These are phyloP conservation scores for Achlya flavicornis DNA, from an alignment of 2,888 invertebrate species.

Conservation along the genomic window DNA sequence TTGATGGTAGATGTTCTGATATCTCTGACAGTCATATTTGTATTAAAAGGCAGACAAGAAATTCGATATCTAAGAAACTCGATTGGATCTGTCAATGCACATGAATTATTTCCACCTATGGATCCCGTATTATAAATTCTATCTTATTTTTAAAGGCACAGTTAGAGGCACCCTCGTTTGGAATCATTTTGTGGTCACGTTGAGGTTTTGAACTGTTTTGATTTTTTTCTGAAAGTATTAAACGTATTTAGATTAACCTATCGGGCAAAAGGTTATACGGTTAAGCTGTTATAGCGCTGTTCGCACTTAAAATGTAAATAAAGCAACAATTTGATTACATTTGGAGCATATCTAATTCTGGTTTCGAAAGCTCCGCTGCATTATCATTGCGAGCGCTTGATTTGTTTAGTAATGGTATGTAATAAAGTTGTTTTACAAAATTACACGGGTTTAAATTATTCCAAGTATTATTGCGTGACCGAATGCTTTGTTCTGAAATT, in stretches of 20 bases:
- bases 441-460: constrained; percentile 17
- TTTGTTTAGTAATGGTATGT: constrained; percentile 21
- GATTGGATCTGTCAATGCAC: constrained; percentile 3
- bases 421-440: constrained; percentile 28
- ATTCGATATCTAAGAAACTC: constrained; percentile 1
- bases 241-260: constrained; percentile 1
- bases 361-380: constrained; percentile 16
- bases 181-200: neutral
- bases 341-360: constrained; percentile 17
- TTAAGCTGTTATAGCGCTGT: neutral
- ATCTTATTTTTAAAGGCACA: neutral
- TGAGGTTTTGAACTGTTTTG: neutral
- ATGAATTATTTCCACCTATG: neutral
- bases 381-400: constrained; percentile 18
- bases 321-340: constrained; percentile 10
- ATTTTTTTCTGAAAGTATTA: neutral
- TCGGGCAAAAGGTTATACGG: neutral
- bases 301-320: constrained; percentile 13
- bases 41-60: neutral
- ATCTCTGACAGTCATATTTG: neutral
- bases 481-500: constrained; percentile 14
- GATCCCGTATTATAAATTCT: neutral
- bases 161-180: neutral
- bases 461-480: constrained; percentile 14
- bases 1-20: neutral